Evolutionary conservation across 2,113 vertebrate species (phyloP).

Genomic region (Sylvietta virens): DNA sequence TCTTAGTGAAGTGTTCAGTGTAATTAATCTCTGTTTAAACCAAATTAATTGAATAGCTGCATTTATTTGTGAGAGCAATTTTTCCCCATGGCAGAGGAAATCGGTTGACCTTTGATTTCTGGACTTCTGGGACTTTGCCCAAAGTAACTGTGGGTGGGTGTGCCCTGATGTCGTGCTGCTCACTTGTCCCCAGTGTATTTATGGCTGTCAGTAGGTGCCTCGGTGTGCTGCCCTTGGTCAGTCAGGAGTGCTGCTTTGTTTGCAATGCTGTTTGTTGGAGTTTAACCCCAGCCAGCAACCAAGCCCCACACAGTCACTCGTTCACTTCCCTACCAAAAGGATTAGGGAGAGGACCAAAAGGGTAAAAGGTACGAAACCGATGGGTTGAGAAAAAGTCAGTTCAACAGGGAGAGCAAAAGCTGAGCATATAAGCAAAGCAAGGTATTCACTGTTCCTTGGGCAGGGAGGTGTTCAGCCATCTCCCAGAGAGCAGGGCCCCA

Average conservation of each 20-base stretch:
- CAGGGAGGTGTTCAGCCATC: background rate
- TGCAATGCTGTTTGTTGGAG: background rate
- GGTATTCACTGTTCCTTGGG: background rate
- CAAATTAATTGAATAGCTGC: background rate
- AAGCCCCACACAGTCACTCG: background rate
- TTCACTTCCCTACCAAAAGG: background rate
- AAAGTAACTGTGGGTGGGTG: background rate
- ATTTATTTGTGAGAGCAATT: background rate
- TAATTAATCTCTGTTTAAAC: background rate
- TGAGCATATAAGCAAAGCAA: background rate
- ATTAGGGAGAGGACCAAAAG: background rate
- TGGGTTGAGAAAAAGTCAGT: background rate
- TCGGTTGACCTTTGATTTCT: background rate
- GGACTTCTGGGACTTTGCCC: background rate
- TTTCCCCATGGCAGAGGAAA: background rate
- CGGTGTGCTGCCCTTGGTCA: background rate
- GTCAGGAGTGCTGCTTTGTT: background rate
- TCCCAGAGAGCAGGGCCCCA: background rate
- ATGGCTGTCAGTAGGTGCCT: background rate
- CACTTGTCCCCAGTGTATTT: rapidly evolving
- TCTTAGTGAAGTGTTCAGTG: background rate
- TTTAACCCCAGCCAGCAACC: background rate
- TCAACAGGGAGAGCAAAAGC: background rate
- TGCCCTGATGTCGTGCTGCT: background rate
- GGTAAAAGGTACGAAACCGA: background rate